Percentiles rank a stretch among this genome's conserved stretches.
Evolutionary conservation across 64 coral and sea anemone species (phyloP).

Genomic region (Cladopsammia gracilis): DNA sequence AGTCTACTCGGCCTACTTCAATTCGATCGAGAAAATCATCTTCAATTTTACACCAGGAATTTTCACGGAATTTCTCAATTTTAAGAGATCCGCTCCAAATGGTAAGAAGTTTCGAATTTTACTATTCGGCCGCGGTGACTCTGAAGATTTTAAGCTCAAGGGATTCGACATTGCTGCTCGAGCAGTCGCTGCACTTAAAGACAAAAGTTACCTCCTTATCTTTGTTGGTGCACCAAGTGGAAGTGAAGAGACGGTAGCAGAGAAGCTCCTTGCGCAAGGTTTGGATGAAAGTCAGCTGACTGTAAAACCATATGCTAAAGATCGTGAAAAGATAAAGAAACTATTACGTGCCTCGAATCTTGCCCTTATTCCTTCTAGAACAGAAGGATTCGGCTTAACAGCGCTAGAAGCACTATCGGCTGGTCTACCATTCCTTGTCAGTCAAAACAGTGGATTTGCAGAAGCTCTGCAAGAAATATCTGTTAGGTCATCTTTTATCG

Average conservation of each 20-base stretch:
- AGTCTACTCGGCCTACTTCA: neutral
- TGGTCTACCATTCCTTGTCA: too few species aligned
- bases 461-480: too few species aligned
- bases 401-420: too few species aligned
- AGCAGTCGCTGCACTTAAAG: neutral
- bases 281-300: neutral
- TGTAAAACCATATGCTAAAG: neutral
- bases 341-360: neutral
- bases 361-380: neutral
- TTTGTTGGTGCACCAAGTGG: conserved; percentile 1
- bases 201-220: neutral
- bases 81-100: too few species aligned
- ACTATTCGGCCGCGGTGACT: neutral
- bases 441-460: too few species aligned
- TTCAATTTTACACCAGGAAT: too few species aligned
- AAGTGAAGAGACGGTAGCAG: neutral
- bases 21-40: neutral
- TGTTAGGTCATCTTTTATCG: neutral
- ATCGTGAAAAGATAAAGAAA: neutral
- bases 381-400: neutral
- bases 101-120: neutral
- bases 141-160: neutral
- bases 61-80: too few species aligned
- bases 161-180: neutral
- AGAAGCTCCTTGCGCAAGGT: neutral